Evolutionary conservation across 2,113 vertebrate genomes (phyloP).

Genomic region (Balaeniceps rex): DNA sequence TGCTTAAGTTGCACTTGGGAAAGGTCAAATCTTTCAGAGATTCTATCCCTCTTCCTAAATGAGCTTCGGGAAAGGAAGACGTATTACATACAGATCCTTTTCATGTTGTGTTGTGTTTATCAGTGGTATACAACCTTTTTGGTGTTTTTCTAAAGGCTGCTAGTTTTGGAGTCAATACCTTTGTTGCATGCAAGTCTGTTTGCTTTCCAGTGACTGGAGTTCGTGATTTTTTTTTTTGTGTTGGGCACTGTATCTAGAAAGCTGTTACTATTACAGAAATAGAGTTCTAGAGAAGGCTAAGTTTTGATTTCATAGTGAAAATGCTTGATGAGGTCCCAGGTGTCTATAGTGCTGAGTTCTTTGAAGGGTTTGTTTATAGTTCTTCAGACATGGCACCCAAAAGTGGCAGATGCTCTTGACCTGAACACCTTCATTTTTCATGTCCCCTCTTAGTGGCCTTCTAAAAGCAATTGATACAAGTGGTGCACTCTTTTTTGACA

Average conservation of each 20-base stretch:
- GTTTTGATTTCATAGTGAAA: not conserved
- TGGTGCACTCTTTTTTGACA: not conserved
- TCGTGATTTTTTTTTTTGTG: too few species aligned
- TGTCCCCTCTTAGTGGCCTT: not conserved
- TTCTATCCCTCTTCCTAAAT: not conserved
- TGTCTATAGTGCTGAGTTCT: not conserved
- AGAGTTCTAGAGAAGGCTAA: not conserved
- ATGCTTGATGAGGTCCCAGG: not conserved
- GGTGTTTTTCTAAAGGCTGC: not conserved
- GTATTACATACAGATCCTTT: not conserved
- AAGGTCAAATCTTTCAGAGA: not conserved
- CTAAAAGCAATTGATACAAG: not conserved
- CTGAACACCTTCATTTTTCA: not conserved
- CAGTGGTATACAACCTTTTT: not conserved
- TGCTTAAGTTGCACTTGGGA: not conserved
- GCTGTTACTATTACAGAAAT: not conserved
- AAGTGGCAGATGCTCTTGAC: not conserved
- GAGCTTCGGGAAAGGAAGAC: not conserved
- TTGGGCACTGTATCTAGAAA: not conserved
- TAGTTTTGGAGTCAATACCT: fast-evolving
- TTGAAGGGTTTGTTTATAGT: not conserved
- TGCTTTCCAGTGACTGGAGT: not conserved
- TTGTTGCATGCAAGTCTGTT: not conserved
- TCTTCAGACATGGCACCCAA: not conserved
- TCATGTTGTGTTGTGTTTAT: not conserved